Percentiles rank a stretch among this genome's conserved stretches.
These are phyloP conservation scores for Mythimna impura DNA, from an alignment of 2,888 invertebrate genomes.

Conservation along the genomic window DNA sequence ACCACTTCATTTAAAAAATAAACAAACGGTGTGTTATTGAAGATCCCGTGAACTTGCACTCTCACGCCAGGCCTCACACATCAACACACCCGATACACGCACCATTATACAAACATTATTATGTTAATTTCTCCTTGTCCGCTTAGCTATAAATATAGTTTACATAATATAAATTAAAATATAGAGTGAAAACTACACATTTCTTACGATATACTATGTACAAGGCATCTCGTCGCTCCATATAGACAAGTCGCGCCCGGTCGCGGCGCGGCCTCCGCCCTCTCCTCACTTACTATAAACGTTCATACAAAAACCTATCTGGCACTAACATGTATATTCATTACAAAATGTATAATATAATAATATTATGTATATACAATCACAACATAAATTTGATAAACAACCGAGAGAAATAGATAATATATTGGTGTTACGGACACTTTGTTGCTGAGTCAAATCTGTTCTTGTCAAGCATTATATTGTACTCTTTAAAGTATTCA, in stretches of 20 bases:
- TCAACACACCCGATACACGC: constrained; percentile 62
- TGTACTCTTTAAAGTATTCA: constrained; percentile 76
- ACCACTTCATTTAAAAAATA: constrained; percentile 75
- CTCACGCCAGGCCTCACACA: constrained; percentile 75
- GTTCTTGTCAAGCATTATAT: constrained; percentile 69
- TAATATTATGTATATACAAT: constrained; percentile 88
- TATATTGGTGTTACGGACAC: constrained; percentile 81
- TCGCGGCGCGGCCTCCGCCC: constrained; percentile 43
- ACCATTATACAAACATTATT: constrained; percentile 77
- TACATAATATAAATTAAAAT: constrained; percentile 88
- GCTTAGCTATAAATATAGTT: constrained; percentile 87
- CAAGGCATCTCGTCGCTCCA: constrained; percentile 86
- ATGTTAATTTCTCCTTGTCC: constrained; percentile 82
- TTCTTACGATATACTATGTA: constrained; percentile 87
- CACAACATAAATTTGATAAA: constrained; percentile 90
- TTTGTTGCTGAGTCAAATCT: constrained; percentile 66
- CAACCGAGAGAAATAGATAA: constrained; percentile 86
- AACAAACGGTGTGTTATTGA: constrained; percentile 74
- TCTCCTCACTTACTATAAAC: constrained; percentile 77
- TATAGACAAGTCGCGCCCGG: constrained; percentile 64
- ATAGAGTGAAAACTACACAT: constrained; percentile 89
- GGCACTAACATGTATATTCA: constrained; percentile 90
- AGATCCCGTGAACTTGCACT: constrained; percentile 64
- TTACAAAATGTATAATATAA: constrained; percentile 89
- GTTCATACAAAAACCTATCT: constrained; percentile 89